Evolutionary conservation across 2,888 invertebrate species (phyloP), one percentile per base, ranked within the genome.

Genomic region (Lepidochitona cinerea): DNA sequence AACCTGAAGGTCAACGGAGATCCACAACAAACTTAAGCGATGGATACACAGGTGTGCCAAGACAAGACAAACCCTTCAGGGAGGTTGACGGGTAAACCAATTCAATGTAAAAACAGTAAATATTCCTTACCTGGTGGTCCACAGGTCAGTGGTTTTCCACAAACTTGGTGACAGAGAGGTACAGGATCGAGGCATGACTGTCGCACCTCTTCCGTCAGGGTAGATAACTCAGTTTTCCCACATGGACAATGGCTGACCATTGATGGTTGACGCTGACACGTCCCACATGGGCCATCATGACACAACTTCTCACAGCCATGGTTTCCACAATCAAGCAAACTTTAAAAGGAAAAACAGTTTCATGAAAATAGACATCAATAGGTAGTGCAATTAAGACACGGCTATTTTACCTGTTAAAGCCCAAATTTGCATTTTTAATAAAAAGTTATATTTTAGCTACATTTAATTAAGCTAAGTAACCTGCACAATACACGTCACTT

Each of bases 101-200:
- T 41, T 41, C 9, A 9, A 41, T 41, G 41, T 18, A 41, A 41
- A 9, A 41, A 18, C 41, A 9, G 18, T 9, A 41, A 41, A 41
- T 41, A 59, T 59, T 23, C 32, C 79, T 72, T 72, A 89, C 89
- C 84, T 79, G 74, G 36, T 23, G 86, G 81, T 37, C 93, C 93
- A 89, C 98, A 99, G 79, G 94, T 93, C 0, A 98, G 92, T 0
- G 90, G 71, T 85, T 95, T 96, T 1, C 92, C 93, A 89, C 98
- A 99, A 7, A 92, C 90, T 1, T 93, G 92, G 0, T 93, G 94
- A 89, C 98, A 99, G 26, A 85, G 83, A 1, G 89, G 86, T 53
- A 90, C 75, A 5, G 88, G 83, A 74, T 90, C 90, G 6, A 83
- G 74, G 74, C 90, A 90, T 68, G 79, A 78, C 14, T 71, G 81